Evolutionary conservation across 2,888 invertebrate genomes (phyloP).

Genomic region (Polietes domitor): DNA sequence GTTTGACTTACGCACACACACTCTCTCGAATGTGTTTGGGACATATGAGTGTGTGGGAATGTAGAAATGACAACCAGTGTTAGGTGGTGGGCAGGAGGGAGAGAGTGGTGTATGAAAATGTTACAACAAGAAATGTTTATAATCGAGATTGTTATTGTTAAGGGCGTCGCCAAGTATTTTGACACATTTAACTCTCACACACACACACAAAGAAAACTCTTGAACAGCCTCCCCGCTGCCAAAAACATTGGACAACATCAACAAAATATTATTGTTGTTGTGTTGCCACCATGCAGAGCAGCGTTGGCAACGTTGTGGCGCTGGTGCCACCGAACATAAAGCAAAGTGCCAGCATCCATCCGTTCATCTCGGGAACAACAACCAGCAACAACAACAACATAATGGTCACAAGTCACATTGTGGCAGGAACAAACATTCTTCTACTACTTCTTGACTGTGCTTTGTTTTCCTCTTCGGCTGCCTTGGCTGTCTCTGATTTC

Average conservation of each 20-base stretch:
- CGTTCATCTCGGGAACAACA: constrained; percentile 6
- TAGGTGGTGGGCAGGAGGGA: not conserved
- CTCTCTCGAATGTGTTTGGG: not conserved
- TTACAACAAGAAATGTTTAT: constrained; percentile 47
- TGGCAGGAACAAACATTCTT: constrained; percentile 3
- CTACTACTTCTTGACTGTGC: not conserved
- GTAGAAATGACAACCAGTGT: not conserved
- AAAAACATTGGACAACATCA: constrained; percentile 36
- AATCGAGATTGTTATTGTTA: constrained; percentile 58
- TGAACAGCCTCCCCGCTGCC: constrained; percentile 35
- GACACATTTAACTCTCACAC: constrained; percentile 39
- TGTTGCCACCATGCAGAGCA: not conserved
- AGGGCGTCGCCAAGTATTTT: constrained; percentile 63
- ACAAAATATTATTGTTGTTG: constrained; percentile 8
- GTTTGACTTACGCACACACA: not conserved
- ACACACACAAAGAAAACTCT: constrained; percentile 5
- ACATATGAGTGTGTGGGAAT: not conserved
- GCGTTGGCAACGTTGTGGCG: constrained; percentile 1
- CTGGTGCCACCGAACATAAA: constrained; percentile 1
- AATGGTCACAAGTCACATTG: constrained; percentile 49
- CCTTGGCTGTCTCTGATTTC: not conserved
- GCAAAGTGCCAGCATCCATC: constrained; percentile 53
- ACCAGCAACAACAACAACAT: not conserved
- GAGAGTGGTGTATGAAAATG: constrained; percentile 7
- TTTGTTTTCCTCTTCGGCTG: not conserved